phyloP scores from a whole-genome alignment of 2,888 invertebrate species.

The Notodonta dromedarius region DNA sequence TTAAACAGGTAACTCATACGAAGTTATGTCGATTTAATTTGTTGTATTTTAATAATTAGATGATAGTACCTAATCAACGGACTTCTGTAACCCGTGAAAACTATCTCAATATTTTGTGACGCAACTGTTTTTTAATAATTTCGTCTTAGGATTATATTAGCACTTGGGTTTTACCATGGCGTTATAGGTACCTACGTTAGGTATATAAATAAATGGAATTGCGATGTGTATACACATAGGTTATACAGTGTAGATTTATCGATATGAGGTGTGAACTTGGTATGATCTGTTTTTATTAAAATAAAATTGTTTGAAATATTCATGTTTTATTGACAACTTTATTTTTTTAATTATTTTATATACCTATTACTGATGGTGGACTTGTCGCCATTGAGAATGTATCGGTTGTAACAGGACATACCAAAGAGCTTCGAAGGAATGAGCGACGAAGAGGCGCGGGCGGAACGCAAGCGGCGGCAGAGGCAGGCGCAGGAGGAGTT shows the following conservation, averaged over 20 bases:
- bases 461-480: slow-evolving; percentile 75
- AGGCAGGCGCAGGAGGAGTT: slow-evolving; percentile 76
- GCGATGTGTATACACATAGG: slow-evolving; percentile 44
- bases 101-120: slow-evolving; percentile 12
- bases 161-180: slow-evolving; percentile 21
- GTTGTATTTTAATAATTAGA: no score
- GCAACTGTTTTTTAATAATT: slow-evolving; percentile 20
- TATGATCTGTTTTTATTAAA: slow-evolving; percentile 63
- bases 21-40: background rate
- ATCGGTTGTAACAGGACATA: slow-evolving; percentile 38
- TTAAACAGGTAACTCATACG: no score
- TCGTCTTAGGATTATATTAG: slow-evolving; percentile 30
- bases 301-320: slow-evolving; percentile 68
- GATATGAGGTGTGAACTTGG: slow-evolving; percentile 37
- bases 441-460: slow-evolving; percentile 69
- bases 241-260: slow-evolving; percentile 38
- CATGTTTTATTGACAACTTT: slow-evolving; percentile 62
- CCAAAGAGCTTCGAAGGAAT: slow-evolving; percentile 35
- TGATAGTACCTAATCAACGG: background rate
- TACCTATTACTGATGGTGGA: background rate
- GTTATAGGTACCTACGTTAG: slow-evolving; percentile 12
- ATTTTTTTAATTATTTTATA: slow-evolving; percentile 17
- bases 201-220: slow-evolving; percentile 45
- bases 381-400: background rate
- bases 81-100: slow-evolving; percentile 14